A percentile compares a stretch with the other conserved stretches of the same genome.
Evolutionary conservation across 2,797 vertebrate species (phyloP).

Genomic region (Lemur catta): DNA sequence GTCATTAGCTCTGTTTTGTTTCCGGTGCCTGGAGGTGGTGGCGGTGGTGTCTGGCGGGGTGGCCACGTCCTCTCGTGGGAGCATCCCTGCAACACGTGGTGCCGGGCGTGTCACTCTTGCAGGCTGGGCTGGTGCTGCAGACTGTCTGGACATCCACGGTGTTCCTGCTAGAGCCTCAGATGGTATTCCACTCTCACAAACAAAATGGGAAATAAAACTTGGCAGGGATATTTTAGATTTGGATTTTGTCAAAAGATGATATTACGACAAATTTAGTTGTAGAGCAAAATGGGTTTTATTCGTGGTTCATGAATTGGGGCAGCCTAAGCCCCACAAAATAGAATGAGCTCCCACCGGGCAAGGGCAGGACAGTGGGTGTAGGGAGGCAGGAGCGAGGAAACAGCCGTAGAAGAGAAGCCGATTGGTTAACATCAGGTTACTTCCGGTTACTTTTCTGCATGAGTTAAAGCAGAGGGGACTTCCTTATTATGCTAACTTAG

Average conservation of each 20-base stretch:
- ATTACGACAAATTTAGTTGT: background rate
- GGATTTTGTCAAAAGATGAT: background rate
- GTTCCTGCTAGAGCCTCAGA: background rate
- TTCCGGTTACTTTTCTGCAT: background rate
- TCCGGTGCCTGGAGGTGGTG: background rate
- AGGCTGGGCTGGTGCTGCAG: background rate
- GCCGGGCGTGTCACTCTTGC: rapidly evolving
- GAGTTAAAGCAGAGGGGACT: background rate
- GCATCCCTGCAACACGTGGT: rapidly evolving
- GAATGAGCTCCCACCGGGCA: background rate
- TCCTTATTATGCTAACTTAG: background rate
- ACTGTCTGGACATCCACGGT: background rate
- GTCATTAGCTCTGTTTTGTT: background rate
- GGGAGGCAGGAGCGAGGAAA: background rate
- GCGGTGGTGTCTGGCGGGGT: background rate
- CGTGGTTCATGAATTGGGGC: background rate
- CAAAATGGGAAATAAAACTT: background rate
- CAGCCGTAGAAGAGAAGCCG: background rate
- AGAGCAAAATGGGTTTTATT: background rate
- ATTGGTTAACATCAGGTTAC: background rate
- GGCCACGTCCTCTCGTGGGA: rapidly evolving
- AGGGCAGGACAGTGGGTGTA: too few relatives aligned
- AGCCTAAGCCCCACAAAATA: too few relatives aligned
- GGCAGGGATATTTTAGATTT: background rate
- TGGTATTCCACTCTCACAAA: background rate